Evolutionary conservation across 1,140 invertebrate genomes (phyloP).

Genomic region (Drosophila sulfurigaster): DNA sequence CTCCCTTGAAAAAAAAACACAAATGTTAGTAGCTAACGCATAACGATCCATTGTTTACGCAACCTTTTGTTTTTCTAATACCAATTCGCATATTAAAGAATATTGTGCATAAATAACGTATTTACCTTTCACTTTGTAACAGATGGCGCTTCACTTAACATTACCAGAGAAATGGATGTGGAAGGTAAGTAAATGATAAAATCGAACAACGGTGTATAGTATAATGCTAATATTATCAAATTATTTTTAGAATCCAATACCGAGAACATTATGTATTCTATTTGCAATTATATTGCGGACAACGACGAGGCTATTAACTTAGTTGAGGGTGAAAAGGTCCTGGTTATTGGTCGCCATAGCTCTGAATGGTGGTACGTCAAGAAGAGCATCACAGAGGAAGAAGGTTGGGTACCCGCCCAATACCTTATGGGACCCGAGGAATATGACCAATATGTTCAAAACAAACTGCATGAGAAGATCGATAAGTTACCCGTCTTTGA

Average conservation of each 20-base stretch:
- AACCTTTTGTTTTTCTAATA: slow-evolving; percentile 20
- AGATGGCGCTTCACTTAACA: slow-evolving; percentile 83
- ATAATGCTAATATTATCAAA: neutral
- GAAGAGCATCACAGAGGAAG: slow-evolving; percentile 95
- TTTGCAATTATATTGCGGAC: slow-evolving; percentile 94
- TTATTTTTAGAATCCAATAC: slow-evolving; percentile 87
- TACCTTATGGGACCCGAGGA: slow-evolving; percentile 93
- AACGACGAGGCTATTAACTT: slow-evolving; percentile 94
- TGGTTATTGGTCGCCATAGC: slow-evolving; percentile 92
- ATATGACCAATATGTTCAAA: slow-evolving; percentile 93
- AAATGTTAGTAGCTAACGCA: slow-evolving; percentile 71
- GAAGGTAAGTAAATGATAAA: slow-evolving; percentile 57
- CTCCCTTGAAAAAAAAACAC: slow-evolving; percentile 40
- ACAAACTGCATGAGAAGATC: slow-evolving; percentile 95
- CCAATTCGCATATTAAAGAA: neutral
- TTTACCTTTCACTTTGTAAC: neutral
- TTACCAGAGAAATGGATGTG: slow-evolving; percentile 78
- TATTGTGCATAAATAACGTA: neutral
- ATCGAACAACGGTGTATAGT: neutral
- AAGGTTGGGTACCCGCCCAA: slow-evolving; percentile 96
- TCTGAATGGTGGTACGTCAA: slow-evolving; percentile 96
- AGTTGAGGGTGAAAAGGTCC: slow-evolving; percentile 95
- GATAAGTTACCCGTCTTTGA: slow-evolving; percentile 96
- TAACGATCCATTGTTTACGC: slow-evolving; percentile 55
- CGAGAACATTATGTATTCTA: slow-evolving; percentile 92